phyloP scores from a whole-genome alignment of 1,140 invertebrate genomes.

The Notospermus geniculatus region DNA sequence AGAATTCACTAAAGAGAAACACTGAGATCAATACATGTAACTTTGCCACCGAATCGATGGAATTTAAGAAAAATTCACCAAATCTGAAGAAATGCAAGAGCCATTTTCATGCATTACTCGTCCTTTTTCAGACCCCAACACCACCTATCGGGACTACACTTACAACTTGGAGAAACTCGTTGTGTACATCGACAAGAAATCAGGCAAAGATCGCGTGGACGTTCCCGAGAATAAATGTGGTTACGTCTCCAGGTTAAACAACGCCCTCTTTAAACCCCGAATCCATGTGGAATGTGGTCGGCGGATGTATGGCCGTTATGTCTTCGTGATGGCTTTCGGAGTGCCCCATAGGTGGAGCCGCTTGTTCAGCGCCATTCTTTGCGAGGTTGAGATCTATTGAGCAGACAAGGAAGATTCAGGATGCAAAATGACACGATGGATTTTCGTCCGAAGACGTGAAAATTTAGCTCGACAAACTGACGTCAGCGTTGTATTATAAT shows the following conservation, averaged over 20 bases:
- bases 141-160: slow-evolving; percentile 58
- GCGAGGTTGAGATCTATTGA: slow-evolving; percentile 62
- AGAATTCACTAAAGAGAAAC: too few species aligned
- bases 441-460: too few species aligned
- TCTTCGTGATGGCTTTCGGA: slow-evolving; percentile 61
- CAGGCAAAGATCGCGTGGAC: slow-evolving; percentile 36
- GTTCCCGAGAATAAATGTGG: slow-evolving; percentile 56
- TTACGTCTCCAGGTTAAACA: slow-evolving; percentile 59
- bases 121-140: slow-evolving; percentile 46
- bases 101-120: too few species aligned
- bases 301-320: slow-evolving; percentile 58
- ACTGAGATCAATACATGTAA: too few species aligned
- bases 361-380: slow-evolving; percentile 61
- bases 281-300: slow-evolving; percentile 59
- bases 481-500: too few species aligned
- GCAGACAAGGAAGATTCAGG: too few species aligned
- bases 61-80: too few species aligned
- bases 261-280: slow-evolving; percentile 58
- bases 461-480: too few species aligned
- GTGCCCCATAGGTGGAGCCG: slow-evolving; percentile 59
- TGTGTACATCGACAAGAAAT: slow-evolving; percentile 60
- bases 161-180: slow-evolving; percentile 61
- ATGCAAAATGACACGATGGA: too few species aligned
- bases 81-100: too few species aligned
- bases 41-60: too few species aligned